phyloP scores from a whole-genome alignment of 2,888 invertebrate species.

The Dorcus hopei region DNA sequence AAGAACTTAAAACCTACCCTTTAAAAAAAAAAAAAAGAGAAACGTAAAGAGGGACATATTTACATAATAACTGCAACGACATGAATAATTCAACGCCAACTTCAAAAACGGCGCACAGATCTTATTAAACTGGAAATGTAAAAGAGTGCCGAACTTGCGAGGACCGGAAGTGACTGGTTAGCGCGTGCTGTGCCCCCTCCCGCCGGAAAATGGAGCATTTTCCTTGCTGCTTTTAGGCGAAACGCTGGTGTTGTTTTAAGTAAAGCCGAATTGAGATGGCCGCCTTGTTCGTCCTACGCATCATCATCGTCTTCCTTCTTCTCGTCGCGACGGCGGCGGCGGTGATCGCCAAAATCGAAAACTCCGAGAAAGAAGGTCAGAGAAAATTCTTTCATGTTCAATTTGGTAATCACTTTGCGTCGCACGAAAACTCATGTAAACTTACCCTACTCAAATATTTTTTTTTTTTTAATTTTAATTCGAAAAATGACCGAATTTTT shows the following conservation, averaged over 20 bases:
- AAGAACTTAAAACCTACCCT: background rate
- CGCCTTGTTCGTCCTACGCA: constrained; percentile 1
- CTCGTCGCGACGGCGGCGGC: background rate
- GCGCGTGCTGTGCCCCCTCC: too few relatives aligned
- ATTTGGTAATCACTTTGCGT: too few relatives aligned
- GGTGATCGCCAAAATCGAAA: constrained; percentile 2
- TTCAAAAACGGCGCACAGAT: background rate
- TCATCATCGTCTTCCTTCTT: background rate
- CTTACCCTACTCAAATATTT: too few relatives aligned
- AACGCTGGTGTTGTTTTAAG: background rate
- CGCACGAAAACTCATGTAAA: too few relatives aligned
- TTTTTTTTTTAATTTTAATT: too few relatives aligned
- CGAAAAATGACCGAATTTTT: too few relatives aligned
- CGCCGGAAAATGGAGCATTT: too few relatives aligned
- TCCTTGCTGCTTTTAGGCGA: background rate
- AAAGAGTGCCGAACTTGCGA: background rate
- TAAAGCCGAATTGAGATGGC: background rate
- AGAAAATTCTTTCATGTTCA: constrained; percentile 2
- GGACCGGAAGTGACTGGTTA: too few relatives aligned
- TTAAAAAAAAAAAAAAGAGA: background rate
- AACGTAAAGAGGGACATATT: background rate
- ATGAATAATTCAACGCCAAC: constrained; percentile 4
- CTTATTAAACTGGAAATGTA: background rate
- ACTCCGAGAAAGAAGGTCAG: constrained; percentile 28
- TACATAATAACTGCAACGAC: constrained; percentile 4